Evolutionary conservation across 2,113 vertebrate species (phyloP), one percentile per base, ranked within the genome.

Genomic region (Tor tambroides): DNA sequence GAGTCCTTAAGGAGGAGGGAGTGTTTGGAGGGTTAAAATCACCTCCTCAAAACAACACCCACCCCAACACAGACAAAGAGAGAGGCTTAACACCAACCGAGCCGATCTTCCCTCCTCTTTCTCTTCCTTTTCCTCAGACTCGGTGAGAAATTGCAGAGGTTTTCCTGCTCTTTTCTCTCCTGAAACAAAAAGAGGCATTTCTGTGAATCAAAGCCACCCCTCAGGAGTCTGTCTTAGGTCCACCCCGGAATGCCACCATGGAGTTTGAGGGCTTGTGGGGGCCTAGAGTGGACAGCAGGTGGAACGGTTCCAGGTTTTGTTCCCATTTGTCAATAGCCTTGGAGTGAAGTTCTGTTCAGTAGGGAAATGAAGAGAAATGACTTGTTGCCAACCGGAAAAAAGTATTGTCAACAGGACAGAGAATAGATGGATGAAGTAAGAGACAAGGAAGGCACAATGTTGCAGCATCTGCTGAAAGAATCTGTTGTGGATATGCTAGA

Each of bases 1-100:
- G 91, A 94, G 93, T 93, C 91, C 91, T 92, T 91, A 88, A 89
- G 89, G 76, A 78, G 19, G 91, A 93, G 92, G 87, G 89, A 91
- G 92, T 87, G 89, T 86, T 85, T 86, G 92, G 88, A 87, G 92
- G 90, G 92, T 93, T 94, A 93, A 93, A 87, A 88, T 88, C 69
- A 89, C 92, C 93, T 91, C 91, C 94, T 92, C 92, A 92, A 92
- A 93, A 94, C 91, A 93, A 89, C 87, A 87, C 86, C 92, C 92
- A 94, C 92, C 92, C 93, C 92, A 92, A 89, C 89, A 91, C 71
- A 79, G 43, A 91, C 89, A 87, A 89, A 92, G 82, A 85, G 23
- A 85, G 88, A 84, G 89, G 85, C 88, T 88, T 65, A 80, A 85
- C 86, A 89, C 88, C 91, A 88, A 12, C 79, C 56, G 90, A 93